These are phyloP conservation scores for Holacanthella duospinosa DNA, from an alignment of 2,888 invertebrate genomes.

Conservation along the genomic window DNA sequence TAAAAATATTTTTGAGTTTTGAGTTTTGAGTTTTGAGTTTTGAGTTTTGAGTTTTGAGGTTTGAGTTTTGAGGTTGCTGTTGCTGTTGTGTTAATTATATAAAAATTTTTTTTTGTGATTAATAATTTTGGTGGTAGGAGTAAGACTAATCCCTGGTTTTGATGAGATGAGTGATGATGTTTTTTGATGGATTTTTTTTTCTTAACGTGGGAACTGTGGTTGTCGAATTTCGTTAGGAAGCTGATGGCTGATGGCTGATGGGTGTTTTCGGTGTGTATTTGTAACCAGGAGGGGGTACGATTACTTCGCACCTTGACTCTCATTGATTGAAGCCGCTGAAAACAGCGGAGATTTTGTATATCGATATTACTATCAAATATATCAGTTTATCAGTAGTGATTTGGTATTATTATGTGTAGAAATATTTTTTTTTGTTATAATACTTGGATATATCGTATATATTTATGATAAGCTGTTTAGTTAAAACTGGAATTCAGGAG, in stretches of 20 bases:
- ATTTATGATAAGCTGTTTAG: no score
- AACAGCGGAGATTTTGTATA: not conserved
- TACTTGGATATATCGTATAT: no score
- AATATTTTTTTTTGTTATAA: not conserved
- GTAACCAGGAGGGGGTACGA: conserved; percentile 24
- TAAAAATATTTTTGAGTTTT: not conserved
- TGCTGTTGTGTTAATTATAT: no score
- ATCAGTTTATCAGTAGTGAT: not conserved
- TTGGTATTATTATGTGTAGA: not conserved
- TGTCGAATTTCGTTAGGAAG: conserved; percentile 1
- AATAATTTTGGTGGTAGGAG: no score
- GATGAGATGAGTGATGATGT: conserved; percentile 7
- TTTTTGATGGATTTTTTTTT: conserved; percentile 11
- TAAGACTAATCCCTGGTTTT: no score
- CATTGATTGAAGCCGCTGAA: conserved; percentile 25
- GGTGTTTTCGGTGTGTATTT: conserved; percentile 18
- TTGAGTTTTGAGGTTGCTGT: no score
- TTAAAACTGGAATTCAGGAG: no score
- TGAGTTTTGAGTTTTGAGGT: not conserved
- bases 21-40: not conserved
- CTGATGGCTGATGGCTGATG: not conserved
- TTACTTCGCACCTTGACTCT: conserved; percentile 32
- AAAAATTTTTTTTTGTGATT: no score
- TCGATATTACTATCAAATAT: not conserved
- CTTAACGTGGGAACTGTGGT: conserved; percentile 18